Evolutionary conservation across 1,140 invertebrate species (phyloP).

Genomic region (Listronotus oregonensis): DNA sequence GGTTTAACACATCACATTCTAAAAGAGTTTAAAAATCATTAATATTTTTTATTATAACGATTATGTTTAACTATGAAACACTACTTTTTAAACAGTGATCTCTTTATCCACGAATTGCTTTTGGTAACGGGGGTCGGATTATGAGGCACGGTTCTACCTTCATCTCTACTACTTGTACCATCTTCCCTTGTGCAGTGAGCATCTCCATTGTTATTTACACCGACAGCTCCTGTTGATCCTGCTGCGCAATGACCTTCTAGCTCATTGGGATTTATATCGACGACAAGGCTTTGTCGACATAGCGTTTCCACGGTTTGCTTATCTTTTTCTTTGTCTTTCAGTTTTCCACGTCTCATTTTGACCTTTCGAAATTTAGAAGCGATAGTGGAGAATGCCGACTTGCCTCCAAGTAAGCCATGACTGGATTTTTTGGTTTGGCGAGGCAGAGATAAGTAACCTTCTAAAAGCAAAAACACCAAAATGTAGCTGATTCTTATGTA

Average conservation of each 20-base stretch:
- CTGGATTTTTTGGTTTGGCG: constrained; percentile 49
- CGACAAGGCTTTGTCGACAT: constrained; percentile 70
- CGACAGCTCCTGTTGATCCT: too few relatives aligned
- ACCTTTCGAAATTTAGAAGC: constrained; percentile 67
- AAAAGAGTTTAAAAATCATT: too few relatives aligned
- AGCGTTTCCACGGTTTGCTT: constrained; percentile 66
- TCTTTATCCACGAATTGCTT: constrained; percentile 26
- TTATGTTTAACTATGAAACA: too few relatives aligned
- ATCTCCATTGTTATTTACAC: background rate
- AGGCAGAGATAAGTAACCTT: constrained; percentile 56
- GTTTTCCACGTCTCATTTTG: constrained; percentile 58
- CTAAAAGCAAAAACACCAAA: constrained; percentile 23
- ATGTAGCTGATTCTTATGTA: too few relatives aligned
- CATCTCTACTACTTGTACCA: background rate
- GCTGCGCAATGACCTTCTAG: background rate
- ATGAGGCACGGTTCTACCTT: background rate
- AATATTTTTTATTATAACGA: too few relatives aligned
- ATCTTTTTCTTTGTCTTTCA: constrained; percentile 49
- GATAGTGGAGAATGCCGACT: constrained; percentile 66
- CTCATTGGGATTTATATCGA: constrained; percentile 56
- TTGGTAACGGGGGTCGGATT: constrained; percentile 2
- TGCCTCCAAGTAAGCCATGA: constrained; percentile 50
- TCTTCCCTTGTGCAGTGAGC: background rate
- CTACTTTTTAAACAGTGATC: constrained; percentile 30
- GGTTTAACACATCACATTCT: too few relatives aligned